Evolutionary conservation across 2,888 invertebrate species (phyloP).

Genomic region (Blastobasis lacticolella): DNA sequence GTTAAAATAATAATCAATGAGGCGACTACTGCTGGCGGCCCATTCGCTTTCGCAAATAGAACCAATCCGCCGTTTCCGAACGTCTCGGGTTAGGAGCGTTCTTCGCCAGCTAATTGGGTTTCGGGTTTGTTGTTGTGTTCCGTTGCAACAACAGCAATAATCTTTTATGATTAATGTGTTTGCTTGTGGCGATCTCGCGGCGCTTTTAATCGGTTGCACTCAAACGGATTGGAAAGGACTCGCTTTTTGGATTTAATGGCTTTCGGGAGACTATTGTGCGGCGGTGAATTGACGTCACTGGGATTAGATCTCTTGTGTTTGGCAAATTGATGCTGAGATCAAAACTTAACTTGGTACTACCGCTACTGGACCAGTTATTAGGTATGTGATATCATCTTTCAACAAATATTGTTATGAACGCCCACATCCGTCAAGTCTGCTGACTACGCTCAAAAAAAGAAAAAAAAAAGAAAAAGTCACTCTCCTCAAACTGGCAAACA

Average conservation of each 20-base stretch:
- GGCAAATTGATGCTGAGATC: no score
- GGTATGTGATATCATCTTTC: no score
- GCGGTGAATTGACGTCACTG: conserved; percentile 16
- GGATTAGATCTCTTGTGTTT: conserved; percentile 4
- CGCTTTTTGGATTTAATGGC: conserved; percentile 43
- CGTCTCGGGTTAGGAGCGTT: conserved; percentile 16
- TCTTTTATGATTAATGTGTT: conserved; percentile 55
- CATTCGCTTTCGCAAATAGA: conserved; percentile 46
- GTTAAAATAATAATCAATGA: conserved; percentile 74
- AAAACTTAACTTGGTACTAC: no score
- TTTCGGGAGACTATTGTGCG: conserved; percentile 33
- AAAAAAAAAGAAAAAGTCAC: no score
- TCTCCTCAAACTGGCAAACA: no score
- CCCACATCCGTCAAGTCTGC: no score
- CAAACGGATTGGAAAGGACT: conserved; percentile 37
- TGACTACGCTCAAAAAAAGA: no score
- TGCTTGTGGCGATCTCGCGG: conserved; percentile 32
- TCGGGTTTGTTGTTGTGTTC: conserved; percentile 22
- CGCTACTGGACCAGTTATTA: no score
- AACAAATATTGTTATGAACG: no score
- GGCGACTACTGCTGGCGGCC: conserved; percentile 53
- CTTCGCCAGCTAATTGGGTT: conserved; percentile 36
- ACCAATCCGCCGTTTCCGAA: conserved; percentile 28
- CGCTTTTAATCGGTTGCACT: conserved; percentile 36
- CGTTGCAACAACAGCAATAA: conserved; percentile 32